phyloP scores from a whole-genome alignment of 2,888 invertebrate genomes.

The Amblyteles armatorius region DNA sequence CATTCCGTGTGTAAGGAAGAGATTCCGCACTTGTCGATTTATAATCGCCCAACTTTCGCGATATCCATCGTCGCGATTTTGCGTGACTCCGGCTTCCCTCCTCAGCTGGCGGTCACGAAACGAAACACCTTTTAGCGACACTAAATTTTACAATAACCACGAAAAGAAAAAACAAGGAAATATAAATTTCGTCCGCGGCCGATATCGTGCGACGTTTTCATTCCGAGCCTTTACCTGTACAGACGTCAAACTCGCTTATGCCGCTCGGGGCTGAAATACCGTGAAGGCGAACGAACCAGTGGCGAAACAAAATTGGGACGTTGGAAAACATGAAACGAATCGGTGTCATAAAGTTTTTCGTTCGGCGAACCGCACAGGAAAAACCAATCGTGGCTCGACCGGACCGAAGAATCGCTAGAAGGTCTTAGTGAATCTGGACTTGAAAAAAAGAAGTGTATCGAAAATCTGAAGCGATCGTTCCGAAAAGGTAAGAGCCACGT shows the following conservation, averaged over 20 bases:
- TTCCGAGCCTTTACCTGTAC: not conserved
- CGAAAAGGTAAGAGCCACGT: too few relatives aligned
- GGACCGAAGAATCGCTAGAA: not conserved
- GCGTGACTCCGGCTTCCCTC: too few relatives aligned
- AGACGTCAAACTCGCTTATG: not conserved
- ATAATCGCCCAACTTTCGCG: conserved; percentile 11
- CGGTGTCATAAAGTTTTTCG: conserved; percentile 8
- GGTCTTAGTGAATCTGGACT: not conserved
- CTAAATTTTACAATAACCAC: not conserved
- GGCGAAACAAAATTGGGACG: not conserved
- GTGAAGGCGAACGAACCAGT: not conserved
- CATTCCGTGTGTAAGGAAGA: not conserved
- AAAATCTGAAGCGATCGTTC: too few relatives aligned
- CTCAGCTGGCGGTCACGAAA: not conserved
- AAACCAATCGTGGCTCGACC: too few relatives aligned
- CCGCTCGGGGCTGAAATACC: not conserved
- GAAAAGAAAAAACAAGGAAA: not conserved
- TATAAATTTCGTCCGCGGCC: not conserved
- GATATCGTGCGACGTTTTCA: not conserved
- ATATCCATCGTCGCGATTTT: not conserved
- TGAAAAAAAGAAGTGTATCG: too few relatives aligned
- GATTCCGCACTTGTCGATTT: not conserved
- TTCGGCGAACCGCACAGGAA: not conserved
- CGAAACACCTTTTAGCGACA: not conserved
- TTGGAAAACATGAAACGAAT: conserved; percentile 8